Evolutionary conservation across 2,113 vertebrate species (phyloP), one percentile per base, ranked within the genome.

Genomic region (Mastomys natalensis): DNA sequence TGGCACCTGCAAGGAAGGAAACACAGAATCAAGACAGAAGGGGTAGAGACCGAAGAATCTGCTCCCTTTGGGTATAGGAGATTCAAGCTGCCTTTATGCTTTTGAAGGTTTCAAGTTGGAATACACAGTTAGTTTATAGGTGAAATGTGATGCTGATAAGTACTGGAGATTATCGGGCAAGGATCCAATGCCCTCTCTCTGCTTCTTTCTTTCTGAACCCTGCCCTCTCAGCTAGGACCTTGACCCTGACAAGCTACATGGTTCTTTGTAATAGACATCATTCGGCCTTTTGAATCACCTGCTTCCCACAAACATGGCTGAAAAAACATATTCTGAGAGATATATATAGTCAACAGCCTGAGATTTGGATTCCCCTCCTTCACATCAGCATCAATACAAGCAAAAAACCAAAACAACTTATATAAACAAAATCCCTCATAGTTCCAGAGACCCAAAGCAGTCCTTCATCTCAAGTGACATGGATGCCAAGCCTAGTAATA

Each of bases 301-400:
- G 2, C 53, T 86, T 34, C 22, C 31, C 55, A 68, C 5, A 48
- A 13, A 51, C 80, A 21, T 3, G 24, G 45, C 64, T 68, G 51
- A 91, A 82, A 93, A 29, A 24, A 34, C 80, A 86, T 81, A 26
- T 93, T 90, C 96, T 93, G 88, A 96, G 95, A 96, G 93, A 66
- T 17, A 16, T 34, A 77, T 34, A 81, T 80, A 77, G 93, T 94
- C 66, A 96, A 64, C 48, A 78, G 81, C 53, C 53, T 77, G 40
- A 37, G 51, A 43, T 89, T 82, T 92, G 60, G 7, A 64, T 51
- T 62, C 70, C 7, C 37, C 45, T 86, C 34, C 19, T 80, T 76
- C 48, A 51, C 37, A 85, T 43, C 87, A 93, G 77, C 86, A 85
- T 11, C 12, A 51, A 82, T 74, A 45, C 60, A 73, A 17, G 3